Base-by-base conservation (phyloP, 2,888 invertebrate genomes). In the Priocnemis perturbator region DNA sequence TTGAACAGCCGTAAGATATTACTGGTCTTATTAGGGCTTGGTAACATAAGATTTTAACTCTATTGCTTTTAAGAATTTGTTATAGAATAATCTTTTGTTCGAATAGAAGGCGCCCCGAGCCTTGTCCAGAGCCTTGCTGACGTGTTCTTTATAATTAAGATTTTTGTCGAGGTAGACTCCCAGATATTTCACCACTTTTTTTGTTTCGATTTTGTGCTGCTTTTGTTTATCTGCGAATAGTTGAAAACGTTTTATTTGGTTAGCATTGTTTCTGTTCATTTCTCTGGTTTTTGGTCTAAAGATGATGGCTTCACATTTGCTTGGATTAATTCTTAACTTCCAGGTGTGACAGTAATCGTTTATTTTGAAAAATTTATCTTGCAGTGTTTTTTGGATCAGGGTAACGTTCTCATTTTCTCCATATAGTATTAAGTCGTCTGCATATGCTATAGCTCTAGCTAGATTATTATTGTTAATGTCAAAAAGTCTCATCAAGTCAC, bases 291-390 rank as follows among this genome's bases (percentile, higher is more conserved):
- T 9, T 70, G 60, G 11, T 1, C 69, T 61, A 26, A 76, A 76
- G 0, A 77, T 15, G 0, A 80, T 76, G 0, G 67, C 61, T 65
- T 80, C 79, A 14, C 74, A 74, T 53, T 78, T 78, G 0, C 9
- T 7, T 2, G 65, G 14, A 17, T 75, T 78, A 7, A 78, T 67
- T 56, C 48, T 64, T 1, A 77, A 14, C 7, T 74, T 74, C 77
- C 76, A 77, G 0, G 53, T 58, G 3, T 53, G 55, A 7, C 61
- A 76, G 17, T 68, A 69, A 0, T 52, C 21, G 0, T 58, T 30
- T 1, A 69, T 62, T 2, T 58, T 65, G 0, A 52, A 14, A 1
- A 72, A 2, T 0, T 20, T 9, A 0, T 60, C 15, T 37, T 68
- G 57, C 0, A 72, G 19, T 0, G 4, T 23, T 11, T 14, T 0